Evolutionary conservation across 2,888 invertebrate species (phyloP).

Genomic region (Plagodis dolabraria): DNA sequence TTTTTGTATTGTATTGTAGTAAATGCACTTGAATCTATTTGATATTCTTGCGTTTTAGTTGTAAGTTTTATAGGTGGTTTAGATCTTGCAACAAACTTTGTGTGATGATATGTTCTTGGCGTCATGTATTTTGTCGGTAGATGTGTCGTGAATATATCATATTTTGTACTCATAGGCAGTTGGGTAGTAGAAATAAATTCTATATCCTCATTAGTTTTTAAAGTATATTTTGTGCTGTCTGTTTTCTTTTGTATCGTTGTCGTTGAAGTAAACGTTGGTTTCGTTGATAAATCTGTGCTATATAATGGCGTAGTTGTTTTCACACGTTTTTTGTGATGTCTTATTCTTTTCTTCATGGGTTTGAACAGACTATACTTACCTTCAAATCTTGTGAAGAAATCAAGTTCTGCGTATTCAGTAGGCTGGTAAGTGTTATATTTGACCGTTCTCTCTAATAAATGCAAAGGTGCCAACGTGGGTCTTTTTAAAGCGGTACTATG

Average conservation of each 20-base stretch:
- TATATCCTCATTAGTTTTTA: too few relatives aligned
- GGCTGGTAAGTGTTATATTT: constrained; percentile 64
- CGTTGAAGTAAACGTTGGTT: background rate
- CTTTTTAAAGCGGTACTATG: background rate
- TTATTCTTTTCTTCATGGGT: background rate
- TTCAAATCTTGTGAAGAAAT: constrained; percentile 27
- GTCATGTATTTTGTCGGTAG: too few relatives aligned
- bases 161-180: too few relatives aligned
- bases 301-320: constrained; percentile 4
- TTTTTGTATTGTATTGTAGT: background rate
- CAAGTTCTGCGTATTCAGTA: constrained; percentile 48
- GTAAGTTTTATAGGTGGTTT: background rate
- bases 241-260: background rate
- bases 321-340: background rate
- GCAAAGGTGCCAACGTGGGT: background rate
- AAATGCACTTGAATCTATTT: background rate
- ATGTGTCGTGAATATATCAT: too few relatives aligned
- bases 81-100: background rate
- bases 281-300: background rate
- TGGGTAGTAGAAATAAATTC: too few relatives aligned
- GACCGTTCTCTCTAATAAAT: constrained; percentile 31
- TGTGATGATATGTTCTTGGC: too few relatives aligned
- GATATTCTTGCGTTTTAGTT: background rate
- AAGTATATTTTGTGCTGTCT: background rate
- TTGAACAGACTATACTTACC: constrained; percentile 1